phyloP scores from a whole-genome alignment of 1,140 invertebrate genomes.

The silkworm (Bombyx mori) region ASM3026992v2 NC_085116.1:8495001-8495500 shows the following conservation, averaged over 20 bases:
- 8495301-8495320: slow-evolving; percentile 80
- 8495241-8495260: not conserved
- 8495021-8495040: too few relatives aligned
- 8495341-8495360: slow-evolving; percentile 75
- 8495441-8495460: slow-evolving; percentile 86
- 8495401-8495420: slow-evolving; percentile 95
- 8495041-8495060: too few relatives aligned
- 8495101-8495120: too few relatives aligned
- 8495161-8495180: too few relatives aligned
- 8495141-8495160: too few relatives aligned
- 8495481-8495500: slow-evolving; percentile 95
- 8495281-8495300: slow-evolving; percentile 69
- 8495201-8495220: too few relatives aligned
- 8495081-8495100: too few relatives aligned
- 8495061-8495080: too few relatives aligned
- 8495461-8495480: slow-evolving; percentile 92
- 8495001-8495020: too few relatives aligned
- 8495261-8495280: slow-evolving; percentile 4
- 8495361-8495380: slow-evolving; percentile 76
- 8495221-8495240: not conserved
- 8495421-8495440: slow-evolving; percentile 83
- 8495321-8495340: slow-evolving; percentile 85
- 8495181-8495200: too few relatives aligned
- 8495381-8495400: slow-evolving; percentile 87
- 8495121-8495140: too few relatives aligned